Base-by-base conservation (phyloP, 2,113 vertebrate genomes). In the Morone chrysops region DNA sequence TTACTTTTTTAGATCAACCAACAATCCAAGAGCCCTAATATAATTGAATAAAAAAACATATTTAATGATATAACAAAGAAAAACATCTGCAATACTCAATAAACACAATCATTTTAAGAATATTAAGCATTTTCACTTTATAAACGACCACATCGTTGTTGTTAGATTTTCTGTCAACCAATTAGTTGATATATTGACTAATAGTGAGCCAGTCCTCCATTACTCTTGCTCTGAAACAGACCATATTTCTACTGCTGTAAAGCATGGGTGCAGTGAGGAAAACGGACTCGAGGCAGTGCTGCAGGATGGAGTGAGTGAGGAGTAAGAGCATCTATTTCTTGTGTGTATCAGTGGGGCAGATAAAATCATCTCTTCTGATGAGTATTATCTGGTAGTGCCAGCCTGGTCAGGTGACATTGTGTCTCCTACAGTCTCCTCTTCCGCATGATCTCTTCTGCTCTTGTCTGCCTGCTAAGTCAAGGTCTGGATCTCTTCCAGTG, bases 401-500 rank as follows among this genome's bases (percentile, higher is more conserved):
- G 78, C 9, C 82, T 65, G 78, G 47, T 90, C 82, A 72, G 81
- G 74, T 92, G 88, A 73, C 88, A 65, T 82, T 83, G 89, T 59
- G 78, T 87, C 84, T 90, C 82, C 53, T 70, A 71, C 63, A 62
- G 60, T 87, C 84, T 84, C 47, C 82, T 91, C 78, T 60, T 81
- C 83, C 61, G 61, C 67, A 69, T 56, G 67, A 78, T 71, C 70
- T 75, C 79, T 25, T 11, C 76, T 80, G 65, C 56, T 82, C 81
- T 60, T 62, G 79, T 84, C 85, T 87, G 87, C 59, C 73, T 85
- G 71, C 81, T 86, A 59, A 88, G 75, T 93, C 89, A 92, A 90
- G 88, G 90, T 91, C 93, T 95, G 92, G 92, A 79, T 82, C 65
- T 80, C 70, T 68, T 91, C 89, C 92, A 94, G 75, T 36, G 16